Base-by-base conservation (phyloP, 2,797 vertebrate species). In the Graptemys geographica region DNA sequence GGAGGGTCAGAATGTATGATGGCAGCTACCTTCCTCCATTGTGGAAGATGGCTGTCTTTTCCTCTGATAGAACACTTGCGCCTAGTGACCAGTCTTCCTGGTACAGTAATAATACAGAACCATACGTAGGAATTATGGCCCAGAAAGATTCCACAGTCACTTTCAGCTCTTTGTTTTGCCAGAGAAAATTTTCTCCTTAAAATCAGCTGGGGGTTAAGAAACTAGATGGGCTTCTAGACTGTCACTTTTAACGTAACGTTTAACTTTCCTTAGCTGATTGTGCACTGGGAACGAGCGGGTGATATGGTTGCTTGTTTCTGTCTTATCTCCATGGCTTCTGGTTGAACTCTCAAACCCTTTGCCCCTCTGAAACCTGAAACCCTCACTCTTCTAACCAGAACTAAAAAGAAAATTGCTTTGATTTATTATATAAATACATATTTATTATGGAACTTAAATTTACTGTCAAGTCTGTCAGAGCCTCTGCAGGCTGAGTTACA, bases 351-450 rank as follows among this genome's bases (percentile, higher is more conserved):
- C 82, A 90, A 85, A 79, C 82, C 1, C 1, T 23, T 89, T 83
- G 94, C 81, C 94, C 94, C 82, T 41, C 41, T 41, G 41, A 41
- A 41, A 41, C 41, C 90, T 90, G 84, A 97, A 96, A 89, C 80
- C 11, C 33, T 95, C 82, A 83, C 91, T 97, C 86, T 79, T 95
- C 65, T 95, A 74, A 79, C 87, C 21, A 94, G 51, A 87, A 88
- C 89, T 86, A 86, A 96, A 90, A 85, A 96, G 92, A 87, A 94
- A 96, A 96, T 93, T 95, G 91, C 86, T 96, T 95, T 96, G 96
- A 94, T 96, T 95, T 96, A 93, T 95, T 94, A 87, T 80, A 92
- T 92, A 96, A 96, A 94, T 93, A 88, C 11, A 1, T 87, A 44
- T 92, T 95, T 95, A 90, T 93, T 93, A 92, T 80, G 91, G 87